Conservation (phyloP, 2,113 vertebrate species). For the Xenus cinereus region DNA sequence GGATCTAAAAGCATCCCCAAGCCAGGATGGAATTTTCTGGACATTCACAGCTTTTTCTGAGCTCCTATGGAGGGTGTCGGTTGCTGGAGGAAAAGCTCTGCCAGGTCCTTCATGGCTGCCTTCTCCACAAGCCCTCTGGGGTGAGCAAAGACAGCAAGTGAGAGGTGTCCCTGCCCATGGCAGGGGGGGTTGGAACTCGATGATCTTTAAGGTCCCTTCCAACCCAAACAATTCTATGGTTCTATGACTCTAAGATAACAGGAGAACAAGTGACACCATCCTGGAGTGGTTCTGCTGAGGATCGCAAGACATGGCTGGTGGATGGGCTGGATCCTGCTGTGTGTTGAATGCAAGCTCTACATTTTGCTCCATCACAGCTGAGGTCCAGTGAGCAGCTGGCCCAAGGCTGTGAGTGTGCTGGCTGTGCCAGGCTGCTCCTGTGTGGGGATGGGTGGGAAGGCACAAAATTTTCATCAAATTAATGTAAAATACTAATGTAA, state of each 20-base stretch:
- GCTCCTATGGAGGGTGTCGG: neutral
- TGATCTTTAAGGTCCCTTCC: too few relatives aligned
- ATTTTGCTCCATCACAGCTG: neutral
- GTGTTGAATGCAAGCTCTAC: accelerated
- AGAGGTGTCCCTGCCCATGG: too few relatives aligned
- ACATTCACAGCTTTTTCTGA: neutral
- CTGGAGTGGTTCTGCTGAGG: neutral
- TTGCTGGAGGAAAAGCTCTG: neutral
- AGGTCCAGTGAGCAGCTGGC: neutral
- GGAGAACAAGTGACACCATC: neutral
- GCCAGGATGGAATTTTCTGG: neutral
- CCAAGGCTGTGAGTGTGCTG: neutral
- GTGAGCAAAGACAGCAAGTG: too few relatives aligned
- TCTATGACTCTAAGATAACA: too few relatives aligned
- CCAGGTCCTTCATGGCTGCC: neutral
- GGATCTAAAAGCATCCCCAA: neutral
- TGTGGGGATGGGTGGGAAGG: neutral
- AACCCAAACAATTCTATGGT: too few relatives aligned
- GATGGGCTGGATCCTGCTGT: neutral
- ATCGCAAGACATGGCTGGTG: neutral
- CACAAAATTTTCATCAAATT: neutral
- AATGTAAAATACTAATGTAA: neutral
- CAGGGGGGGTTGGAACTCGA: too few relatives aligned
- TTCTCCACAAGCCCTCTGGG: neutral
- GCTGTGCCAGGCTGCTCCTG: neutral